Conservation (phyloP, 2,888 invertebrate species). For the Eucera pruinosa region DNA sequence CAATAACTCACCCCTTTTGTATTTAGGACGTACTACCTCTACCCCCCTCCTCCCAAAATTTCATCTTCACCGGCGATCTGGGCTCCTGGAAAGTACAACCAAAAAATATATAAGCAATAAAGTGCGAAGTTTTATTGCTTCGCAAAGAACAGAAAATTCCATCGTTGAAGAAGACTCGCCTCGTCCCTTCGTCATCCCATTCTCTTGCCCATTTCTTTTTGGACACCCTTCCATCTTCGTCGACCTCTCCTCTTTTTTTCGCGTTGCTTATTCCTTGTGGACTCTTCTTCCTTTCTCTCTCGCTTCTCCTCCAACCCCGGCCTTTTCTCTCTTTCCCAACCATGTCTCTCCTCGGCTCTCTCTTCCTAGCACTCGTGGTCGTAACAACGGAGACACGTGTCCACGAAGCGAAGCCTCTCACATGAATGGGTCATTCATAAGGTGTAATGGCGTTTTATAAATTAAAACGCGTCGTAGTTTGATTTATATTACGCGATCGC, state of each 20-base stretch:
- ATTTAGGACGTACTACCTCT: too few species aligned
- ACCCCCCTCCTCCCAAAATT: too few species aligned
- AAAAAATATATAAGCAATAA: too few species aligned
- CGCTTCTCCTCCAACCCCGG: background rate
- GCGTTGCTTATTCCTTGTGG: constrained; percentile 28
- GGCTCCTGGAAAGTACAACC: too few species aligned
- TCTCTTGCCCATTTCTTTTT: too few species aligned
- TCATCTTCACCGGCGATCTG: too few species aligned
- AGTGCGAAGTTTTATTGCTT: constrained; percentile 22
- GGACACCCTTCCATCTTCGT: constrained; percentile 37
- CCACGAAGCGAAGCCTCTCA: constrained; percentile 59
- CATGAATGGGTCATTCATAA: constrained; percentile 78
- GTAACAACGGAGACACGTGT: constrained; percentile 65
- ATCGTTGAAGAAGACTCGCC: constrained; percentile 26
- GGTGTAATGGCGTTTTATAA: constrained; percentile 73
- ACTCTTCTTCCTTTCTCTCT: background rate
- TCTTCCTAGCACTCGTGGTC: constrained; percentile 47
- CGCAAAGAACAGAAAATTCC: constrained; percentile 43
- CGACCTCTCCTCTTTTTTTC: constrained; percentile 16
- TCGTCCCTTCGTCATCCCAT: constrained; percentile 20
- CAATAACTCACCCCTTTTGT: too few species aligned
- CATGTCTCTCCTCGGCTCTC: constrained; percentile 21
- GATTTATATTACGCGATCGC: constrained; percentile 74
- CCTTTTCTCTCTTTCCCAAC: background rate
- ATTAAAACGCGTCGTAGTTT: constrained; percentile 73